Conservation (phyloP, 1,140 invertebrate species). For the Euglossa dilemma region DNA sequence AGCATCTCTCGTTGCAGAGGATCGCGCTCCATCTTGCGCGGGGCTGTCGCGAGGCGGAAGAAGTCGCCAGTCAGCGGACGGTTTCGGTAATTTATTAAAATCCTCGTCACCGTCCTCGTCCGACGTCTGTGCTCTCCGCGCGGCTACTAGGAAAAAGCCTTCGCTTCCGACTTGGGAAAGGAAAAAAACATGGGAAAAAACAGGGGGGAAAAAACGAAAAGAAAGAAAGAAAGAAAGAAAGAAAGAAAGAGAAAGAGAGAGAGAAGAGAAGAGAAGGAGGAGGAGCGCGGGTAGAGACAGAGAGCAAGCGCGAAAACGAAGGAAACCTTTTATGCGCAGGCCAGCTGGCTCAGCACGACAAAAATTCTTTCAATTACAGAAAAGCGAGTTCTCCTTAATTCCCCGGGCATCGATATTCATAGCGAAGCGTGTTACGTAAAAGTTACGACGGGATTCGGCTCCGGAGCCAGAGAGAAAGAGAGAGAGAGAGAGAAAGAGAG, state of each 20-base stretch:
- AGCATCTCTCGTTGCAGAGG: conserved; percentile 6
- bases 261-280: neutral
- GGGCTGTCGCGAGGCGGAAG: neutral
- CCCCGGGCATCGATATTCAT: conserved; percentile 74
- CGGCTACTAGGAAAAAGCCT: conserved; percentile 26
- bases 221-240: neutral
- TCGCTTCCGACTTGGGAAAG: neutral
- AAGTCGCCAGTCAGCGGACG: conserved; percentile 39
- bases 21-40: neutral
- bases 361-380: conserved; percentile 77
- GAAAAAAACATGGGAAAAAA: neutral
- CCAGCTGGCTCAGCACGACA: conserved; percentile 73
- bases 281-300: neutral
- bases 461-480: neutral
- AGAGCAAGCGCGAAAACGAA: conserved; percentile 18
- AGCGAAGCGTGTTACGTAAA: conserved; percentile 73
- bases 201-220: neutral
- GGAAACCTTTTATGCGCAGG: conserved; percentile 67
- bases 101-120: conserved; percentile 56
- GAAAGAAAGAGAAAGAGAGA: neutral
- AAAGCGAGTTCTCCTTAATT: conserved; percentile 72
- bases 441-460: conserved; percentile 57
- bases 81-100: conserved; percentile 68
- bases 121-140: conserved; percentile 24
- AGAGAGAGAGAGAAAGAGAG: conserved; percentile 18